phyloP scores from a whole-genome alignment of 2,888 invertebrate genomes.

The Branchipolynoe longqiensis region DNA sequence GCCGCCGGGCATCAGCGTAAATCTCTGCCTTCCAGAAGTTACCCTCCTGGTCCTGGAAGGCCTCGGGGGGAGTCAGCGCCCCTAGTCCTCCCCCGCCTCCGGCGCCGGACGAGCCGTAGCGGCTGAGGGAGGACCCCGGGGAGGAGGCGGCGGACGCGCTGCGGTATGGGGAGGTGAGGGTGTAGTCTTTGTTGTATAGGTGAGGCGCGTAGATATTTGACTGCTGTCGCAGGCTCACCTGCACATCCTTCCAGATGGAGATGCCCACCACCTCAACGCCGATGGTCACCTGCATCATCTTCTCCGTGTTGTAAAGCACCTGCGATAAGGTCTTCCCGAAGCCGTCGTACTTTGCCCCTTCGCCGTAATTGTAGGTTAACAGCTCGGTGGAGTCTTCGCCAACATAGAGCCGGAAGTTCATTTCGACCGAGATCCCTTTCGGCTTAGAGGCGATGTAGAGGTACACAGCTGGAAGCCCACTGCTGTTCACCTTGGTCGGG shows the following conservation, averaged over 20 bases:
- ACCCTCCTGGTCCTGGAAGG: constrained; percentile 70
- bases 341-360: constrained; percentile 70
- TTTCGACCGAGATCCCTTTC: constrained; percentile 64
- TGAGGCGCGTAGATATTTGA: constrained; percentile 43
- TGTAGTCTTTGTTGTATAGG: constrained; percentile 52
- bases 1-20: constrained; percentile 45
- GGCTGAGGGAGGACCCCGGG: constrained; percentile 6
- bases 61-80: constrained; percentile 62
- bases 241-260: constrained; percentile 63
- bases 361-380: constrained; percentile 69
- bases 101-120: neutral
- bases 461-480: constrained; percentile 69
- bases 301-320: constrained; percentile 62
- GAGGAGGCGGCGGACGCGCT: constrained; percentile 7
- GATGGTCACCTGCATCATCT: constrained; percentile 62
- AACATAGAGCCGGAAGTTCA: constrained; percentile 66
- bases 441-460: constrained; percentile 68
- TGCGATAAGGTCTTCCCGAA: constrained; percentile 70
- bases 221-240: constrained; percentile 35
- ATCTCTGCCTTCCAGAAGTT: constrained; percentile 68
- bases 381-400: constrained; percentile 67
- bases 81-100: neutral
- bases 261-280: constrained; percentile 66
- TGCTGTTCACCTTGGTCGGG: constrained; percentile 66
- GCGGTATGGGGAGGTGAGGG: constrained; percentile 46